Evolutionary conservation across 2,888 invertebrate genomes (phyloP).

Genomic region (Sepiola atlantica): DNA sequence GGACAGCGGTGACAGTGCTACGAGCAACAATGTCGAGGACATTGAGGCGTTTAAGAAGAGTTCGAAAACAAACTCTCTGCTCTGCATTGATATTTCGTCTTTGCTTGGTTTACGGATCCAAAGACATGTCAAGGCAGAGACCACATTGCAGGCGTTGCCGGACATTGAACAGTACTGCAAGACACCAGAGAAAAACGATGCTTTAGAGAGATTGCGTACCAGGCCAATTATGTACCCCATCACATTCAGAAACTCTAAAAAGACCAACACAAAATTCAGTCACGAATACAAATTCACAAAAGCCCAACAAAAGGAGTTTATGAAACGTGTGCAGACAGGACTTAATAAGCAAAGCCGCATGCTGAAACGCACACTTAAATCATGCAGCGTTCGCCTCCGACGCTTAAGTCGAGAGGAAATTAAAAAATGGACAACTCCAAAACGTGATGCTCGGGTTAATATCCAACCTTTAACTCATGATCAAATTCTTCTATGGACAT

Average conservation of each 20-base stretch:
- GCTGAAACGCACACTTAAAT: slow-evolving; percentile 56
- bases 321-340: slow-evolving; percentile 61
- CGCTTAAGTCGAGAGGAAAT: slow-evolving; percentile 57
- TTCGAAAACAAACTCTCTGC: slow-evolving; percentile 57
- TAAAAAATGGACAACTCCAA: slow-evolving; percentile 54
- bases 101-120: slow-evolving; percentile 66
- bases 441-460: slow-evolving; percentile 36
- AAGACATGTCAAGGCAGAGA: slow-evolving; percentile 63
- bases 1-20: slow-evolving; percentile 51
- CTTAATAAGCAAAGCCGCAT: slow-evolving; percentile 60
- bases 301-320: slow-evolving; percentile 60
- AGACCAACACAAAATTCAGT: slow-evolving; percentile 54
- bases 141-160: slow-evolving; percentile 56
- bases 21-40: slow-evolving; percentile 56
- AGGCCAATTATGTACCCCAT: slow-evolving; percentile 61
- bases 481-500: slow-evolving; percentile 46
- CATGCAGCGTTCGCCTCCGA: slow-evolving; percentile 58
- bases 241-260: slow-evolving; percentile 59
- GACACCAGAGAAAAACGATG: slow-evolving; percentile 65
- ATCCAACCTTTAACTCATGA: slow-evolving; percentile 45
- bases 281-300: slow-evolving; percentile 66
- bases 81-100: slow-evolving; percentile 66
- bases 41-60: slow-evolving; percentile 50
- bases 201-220: slow-evolving; percentile 62
- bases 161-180: slow-evolving; percentile 64